phyloP scores from a whole-genome alignment of 2,888 invertebrate genomes.

The Chaetogeoica ovagalla region DNA sequence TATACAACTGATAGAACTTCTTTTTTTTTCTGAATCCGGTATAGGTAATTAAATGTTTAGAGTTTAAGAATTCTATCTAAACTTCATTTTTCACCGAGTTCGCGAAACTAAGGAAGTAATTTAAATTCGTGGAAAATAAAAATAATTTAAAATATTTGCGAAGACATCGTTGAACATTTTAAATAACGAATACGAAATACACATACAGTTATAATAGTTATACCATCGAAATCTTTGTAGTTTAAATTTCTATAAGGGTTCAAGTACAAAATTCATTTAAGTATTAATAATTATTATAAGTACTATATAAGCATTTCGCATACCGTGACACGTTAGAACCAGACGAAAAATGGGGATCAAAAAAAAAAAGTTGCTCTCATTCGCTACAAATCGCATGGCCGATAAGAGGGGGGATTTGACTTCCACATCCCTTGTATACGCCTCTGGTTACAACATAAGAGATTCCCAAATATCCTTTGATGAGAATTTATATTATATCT shows the following conservation, averaged over 20 bases:
- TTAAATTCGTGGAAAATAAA: background rate
- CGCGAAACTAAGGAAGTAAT: background rate
- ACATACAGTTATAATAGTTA: too few species aligned
- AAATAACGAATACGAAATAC: background rate
- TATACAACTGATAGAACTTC: background rate
- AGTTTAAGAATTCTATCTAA: background rate
- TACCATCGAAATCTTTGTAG: background rate
- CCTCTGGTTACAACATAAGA: too few species aligned
- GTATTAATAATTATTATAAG: background rate
- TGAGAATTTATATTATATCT: too few species aligned
- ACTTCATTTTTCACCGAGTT: constrained; percentile 5
- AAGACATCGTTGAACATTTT: background rate
- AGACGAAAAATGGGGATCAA: too few species aligned
- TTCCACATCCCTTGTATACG: too few species aligned
- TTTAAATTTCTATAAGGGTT: background rate
- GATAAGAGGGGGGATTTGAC: too few species aligned
- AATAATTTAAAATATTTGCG: background rate
- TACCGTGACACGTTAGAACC: background rate
- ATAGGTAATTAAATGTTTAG: constrained; percentile 20
- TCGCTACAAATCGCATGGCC: too few species aligned
- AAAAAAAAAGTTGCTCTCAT: too few species aligned
- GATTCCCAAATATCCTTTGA: too few species aligned
- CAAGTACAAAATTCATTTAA: background rate
- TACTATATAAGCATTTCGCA: background rate
- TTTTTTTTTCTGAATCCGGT: background rate